phyloP scores from a whole-genome alignment of 2,113 vertebrate genomes.

The Tragelaphus buxtoni region DNA sequence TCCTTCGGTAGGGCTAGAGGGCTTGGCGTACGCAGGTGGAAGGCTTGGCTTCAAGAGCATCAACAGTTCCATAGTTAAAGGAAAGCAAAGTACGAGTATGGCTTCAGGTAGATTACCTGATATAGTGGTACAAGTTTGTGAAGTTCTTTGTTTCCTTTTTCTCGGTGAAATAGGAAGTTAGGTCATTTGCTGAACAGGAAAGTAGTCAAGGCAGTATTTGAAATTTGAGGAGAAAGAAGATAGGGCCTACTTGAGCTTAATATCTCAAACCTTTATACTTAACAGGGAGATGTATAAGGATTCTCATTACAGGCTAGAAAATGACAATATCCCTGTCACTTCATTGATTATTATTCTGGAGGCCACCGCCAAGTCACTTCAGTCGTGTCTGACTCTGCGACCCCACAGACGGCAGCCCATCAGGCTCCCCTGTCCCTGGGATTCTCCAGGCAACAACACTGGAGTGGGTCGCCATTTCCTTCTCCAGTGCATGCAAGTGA shows the following conservation, averaged over 20 bases:
- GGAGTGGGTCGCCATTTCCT: too few relatives aligned
- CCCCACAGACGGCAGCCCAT: too few relatives aligned
- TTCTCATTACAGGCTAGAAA: background rate
- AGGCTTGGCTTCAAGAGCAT: background rate
- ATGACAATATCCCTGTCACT: background rate
- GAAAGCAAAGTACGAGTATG: background rate
- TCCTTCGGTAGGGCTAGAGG: background rate
- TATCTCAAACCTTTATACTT: background rate
- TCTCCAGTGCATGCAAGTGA: too few relatives aligned
- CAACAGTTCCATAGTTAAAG: background rate
- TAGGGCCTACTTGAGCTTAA: background rate
- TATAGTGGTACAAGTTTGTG: background rate
- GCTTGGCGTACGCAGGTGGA: background rate
- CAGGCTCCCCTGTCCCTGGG: too few relatives aligned
- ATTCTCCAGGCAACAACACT: too few relatives aligned
- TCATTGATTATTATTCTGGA: background rate
- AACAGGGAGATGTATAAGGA: background rate
- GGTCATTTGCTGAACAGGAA: background rate
- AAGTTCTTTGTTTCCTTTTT: background rate
- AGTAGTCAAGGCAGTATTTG: background rate
- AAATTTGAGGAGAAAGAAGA: background rate
- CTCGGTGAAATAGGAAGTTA: background rate
- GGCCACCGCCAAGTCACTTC: too few relatives aligned
- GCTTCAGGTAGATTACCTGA: background rate
- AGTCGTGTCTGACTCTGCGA: too few relatives aligned